Base-by-base conservation (phyloP, 1,140 invertebrate genomes). In the Lepeophtheirus salmonis region DNA sequence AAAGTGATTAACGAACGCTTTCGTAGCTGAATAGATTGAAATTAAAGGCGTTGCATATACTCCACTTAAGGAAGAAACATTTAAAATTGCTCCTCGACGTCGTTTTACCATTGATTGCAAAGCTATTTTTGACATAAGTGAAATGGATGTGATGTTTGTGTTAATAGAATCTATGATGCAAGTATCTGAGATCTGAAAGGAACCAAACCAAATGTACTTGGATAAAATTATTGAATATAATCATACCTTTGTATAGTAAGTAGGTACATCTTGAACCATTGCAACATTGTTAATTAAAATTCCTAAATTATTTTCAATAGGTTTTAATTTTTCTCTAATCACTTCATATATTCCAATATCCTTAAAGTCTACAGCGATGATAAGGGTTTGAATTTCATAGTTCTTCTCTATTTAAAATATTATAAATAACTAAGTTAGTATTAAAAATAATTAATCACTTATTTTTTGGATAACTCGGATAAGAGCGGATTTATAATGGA, bases 21-120 rank as follows among this genome's bases (percentile, higher is more conserved):
- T 77, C 13, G 73, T 73, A 14, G 75, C 75, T 14, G 75, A 71
- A 64, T 77, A 77, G 1, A 75, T 71, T 25, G 74, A 71, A 69
- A 76, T 73, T 62, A 74, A 67, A 17, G 75, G 75, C 3, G 74
- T 70, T 13, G 74, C 73, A 30, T 72, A 60, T 26, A 68, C 67
- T 58, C 69, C 71, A 1, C 73, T 67, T 14, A 72, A 74, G 16
- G 75, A 74, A 16, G 73, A 72, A 12, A 77, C 66, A 62, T 74
- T 75, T 2, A 77, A 68, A 21, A 77, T 64, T 1, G 75, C 70
- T 50, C 75, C 75, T 64, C 67, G 65, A 41, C 30, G 30, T 10
- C 30, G 30, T 41, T 41, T 41, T 6, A 41, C 30, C 30, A 41
- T 41, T 10, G 30, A 41, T n/a, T 41, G 6, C 6, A 41, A n/a